These are phyloP conservation scores for Aspiorhynchus laticeps DNA, from an alignment of 2,113 vertebrate species.

Conservation along the genomic window DNA sequence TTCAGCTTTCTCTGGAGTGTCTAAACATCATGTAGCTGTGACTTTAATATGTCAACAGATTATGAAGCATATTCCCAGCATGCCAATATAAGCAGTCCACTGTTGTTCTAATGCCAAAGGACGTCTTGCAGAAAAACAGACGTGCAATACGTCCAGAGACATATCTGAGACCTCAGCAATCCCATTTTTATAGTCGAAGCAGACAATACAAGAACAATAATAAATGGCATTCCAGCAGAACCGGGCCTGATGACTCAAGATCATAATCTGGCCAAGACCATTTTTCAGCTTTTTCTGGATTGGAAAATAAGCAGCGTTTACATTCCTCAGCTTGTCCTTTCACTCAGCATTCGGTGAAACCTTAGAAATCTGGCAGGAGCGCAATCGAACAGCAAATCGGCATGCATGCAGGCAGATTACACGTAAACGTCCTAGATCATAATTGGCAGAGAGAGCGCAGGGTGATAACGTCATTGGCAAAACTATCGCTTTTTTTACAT, in stretches of 20 bases:
- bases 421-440: background rate
- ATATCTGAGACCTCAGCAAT: slow-evolving; percentile 57
- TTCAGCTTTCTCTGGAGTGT: slow-evolving; percentile 70
- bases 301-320: slow-evolving; percentile 53
- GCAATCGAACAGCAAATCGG: background rate
- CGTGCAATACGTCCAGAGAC: slow-evolving; percentile 65
- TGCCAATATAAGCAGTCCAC: slow-evolving; percentile 74
- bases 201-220: slow-evolving; percentile 54
- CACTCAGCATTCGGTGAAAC: slow-evolving; percentile 47
- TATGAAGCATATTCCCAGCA: slow-evolving; percentile 67
- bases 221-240: slow-evolving; percentile 52
- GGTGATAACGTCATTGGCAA: slow-evolving; percentile 32
- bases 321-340: slow-evolving; percentile 56
- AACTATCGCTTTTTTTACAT: background rate
- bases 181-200: slow-evolving; percentile 58
- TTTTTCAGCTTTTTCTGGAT: slow-evolving; percentile 29
- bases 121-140: slow-evolving; percentile 69
- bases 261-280: slow-evolving; percentile 43
- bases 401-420: background rate
- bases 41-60: slow-evolving; percentile 75
- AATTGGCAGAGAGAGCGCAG: background rate
- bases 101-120: slow-evolving; percentile 73
- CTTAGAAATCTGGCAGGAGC: slow-evolving; percentile 47
- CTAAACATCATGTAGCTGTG: slow-evolving; percentile 69
- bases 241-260: slow-evolving; percentile 34